Conservation (phyloP, 2,797 vertebrate genomes). For the Babyrousa celebensis region DNA sequence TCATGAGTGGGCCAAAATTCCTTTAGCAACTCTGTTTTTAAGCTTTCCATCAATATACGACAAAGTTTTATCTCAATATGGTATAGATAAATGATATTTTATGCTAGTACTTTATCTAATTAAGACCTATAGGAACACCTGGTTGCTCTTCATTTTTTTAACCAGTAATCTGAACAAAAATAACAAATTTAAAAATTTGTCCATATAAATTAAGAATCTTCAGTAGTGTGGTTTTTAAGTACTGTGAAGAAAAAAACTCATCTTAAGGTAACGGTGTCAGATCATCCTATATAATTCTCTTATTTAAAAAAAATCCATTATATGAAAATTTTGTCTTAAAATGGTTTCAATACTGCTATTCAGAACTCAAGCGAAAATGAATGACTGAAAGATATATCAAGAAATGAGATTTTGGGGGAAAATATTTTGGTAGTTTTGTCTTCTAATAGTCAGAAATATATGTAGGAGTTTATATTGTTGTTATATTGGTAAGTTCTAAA, state of each 20-base stretch:
- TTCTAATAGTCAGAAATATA: conserved; percentile 5
- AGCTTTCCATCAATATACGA: background rate
- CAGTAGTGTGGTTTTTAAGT: background rate
- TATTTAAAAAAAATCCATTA: conserved; percentile 23
- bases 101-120: background rate
- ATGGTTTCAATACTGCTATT: conserved; percentile 31
- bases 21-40: background rate
- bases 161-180: conserved; percentile 6
- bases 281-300: background rate
- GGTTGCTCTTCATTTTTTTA: background rate
- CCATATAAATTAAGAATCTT: background rate
- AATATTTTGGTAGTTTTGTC: background rate
- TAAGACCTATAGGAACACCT: background rate
- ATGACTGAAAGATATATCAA: background rate
- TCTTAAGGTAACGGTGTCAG: background rate
- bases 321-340: background rate
- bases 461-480: background rate
- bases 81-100: background rate
- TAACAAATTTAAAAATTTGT: background rate
- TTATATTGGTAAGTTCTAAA: background rate
- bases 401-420: background rate
- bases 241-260: background rate
- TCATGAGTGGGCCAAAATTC: background rate
- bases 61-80: background rate
- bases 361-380: conserved; percentile 38